phyloP scores from a whole-genome alignment of 2,113 vertebrate species.

The Varanus salvator region DNA sequence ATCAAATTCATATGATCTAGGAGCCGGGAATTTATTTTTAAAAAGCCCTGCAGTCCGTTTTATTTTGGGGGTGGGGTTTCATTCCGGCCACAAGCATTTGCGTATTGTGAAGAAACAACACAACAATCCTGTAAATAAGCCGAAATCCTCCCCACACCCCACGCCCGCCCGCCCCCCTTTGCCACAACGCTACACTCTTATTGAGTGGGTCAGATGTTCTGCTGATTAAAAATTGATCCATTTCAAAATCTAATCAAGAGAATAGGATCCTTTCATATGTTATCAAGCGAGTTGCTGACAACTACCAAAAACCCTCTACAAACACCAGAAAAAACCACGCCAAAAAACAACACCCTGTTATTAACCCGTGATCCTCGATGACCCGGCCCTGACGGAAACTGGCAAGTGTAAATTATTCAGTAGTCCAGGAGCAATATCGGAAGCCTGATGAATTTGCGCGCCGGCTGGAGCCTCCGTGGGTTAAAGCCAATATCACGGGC shows the following conservation, averaged over 20 bases:
- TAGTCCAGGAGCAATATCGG: slow-evolving; percentile 82
- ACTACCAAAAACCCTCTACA: slow-evolving; percentile 72
- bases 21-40: slow-evolving; percentile 41
- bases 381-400: slow-evolving; percentile 82
- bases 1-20: slow-evolving; percentile 59
- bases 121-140: slow-evolving; percentile 93
- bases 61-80: slow-evolving; percentile 58
- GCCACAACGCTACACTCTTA: slow-evolving; percentile 84
- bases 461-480: slow-evolving; percentile 75
- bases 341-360: slow-evolving; percentile 86
- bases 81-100: slow-evolving; percentile 71
- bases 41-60: slow-evolving; percentile 63
- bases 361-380: slow-evolving; percentile 94
- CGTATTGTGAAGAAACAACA: slow-evolving; percentile 87
- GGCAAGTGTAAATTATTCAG: slow-evolving; percentile 95
- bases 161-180: slow-evolving; percentile 83
- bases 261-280: slow-evolving; percentile 98
- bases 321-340: not conserved
- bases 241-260: slow-evolving; percentile 99
- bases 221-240: slow-evolving; percentile 99
- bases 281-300: slow-evolving; percentile 93
- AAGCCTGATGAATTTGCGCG: slow-evolving; percentile 87
- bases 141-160: slow-evolving; percentile 86
- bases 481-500: slow-evolving; percentile 84
- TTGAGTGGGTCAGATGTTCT: slow-evolving; percentile 99